A percentile compares a stretch with the other conserved stretches of the same genome.
Evolutionary conservation across 1,140 invertebrate genomes (phyloP).

Genomic region (Dolichoris vasculosae): DNA sequence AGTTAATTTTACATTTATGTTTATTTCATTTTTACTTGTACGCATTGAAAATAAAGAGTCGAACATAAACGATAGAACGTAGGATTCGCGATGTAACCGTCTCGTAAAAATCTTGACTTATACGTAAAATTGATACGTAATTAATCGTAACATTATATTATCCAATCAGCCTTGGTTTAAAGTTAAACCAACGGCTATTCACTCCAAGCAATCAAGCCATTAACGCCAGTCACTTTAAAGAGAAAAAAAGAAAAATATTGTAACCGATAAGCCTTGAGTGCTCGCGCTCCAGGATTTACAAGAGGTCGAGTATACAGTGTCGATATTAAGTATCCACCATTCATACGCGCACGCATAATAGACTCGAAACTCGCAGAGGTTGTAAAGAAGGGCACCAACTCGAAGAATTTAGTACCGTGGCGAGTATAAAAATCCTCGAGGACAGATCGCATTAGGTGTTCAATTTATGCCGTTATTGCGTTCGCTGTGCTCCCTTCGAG

Average conservation of each 20-base stretch:
- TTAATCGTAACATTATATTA: no score
- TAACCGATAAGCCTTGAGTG: not conserved
- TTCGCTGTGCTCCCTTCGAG: not conserved
- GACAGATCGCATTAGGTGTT: slow-evolving; percentile 20
- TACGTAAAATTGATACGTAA: not conserved
- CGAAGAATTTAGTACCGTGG: not conserved
- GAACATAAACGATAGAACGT: not conserved
- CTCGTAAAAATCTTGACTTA: no score
- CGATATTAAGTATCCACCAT: not conserved
- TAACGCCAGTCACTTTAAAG: not conserved
- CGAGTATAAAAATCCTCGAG: slow-evolving; percentile 21
- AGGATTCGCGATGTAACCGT: not conserved
- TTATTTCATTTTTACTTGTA: no score
- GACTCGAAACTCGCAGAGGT: not conserved
- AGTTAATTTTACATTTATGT: no score
- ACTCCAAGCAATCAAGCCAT: not conserved
- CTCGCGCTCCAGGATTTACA: not conserved
- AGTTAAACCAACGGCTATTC: not conserved
- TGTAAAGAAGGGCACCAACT: not conserved
- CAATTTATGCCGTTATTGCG: slow-evolving; percentile 16
- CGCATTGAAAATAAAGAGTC: not conserved
- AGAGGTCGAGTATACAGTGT: not conserved
- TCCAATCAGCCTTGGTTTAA: not conserved
- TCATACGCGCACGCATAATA: not conserved
- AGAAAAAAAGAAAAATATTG: not conserved